Base-by-base conservation (phyloP, 2,797 vertebrate species). In the Pseudotriccus pelzelni region DNA sequence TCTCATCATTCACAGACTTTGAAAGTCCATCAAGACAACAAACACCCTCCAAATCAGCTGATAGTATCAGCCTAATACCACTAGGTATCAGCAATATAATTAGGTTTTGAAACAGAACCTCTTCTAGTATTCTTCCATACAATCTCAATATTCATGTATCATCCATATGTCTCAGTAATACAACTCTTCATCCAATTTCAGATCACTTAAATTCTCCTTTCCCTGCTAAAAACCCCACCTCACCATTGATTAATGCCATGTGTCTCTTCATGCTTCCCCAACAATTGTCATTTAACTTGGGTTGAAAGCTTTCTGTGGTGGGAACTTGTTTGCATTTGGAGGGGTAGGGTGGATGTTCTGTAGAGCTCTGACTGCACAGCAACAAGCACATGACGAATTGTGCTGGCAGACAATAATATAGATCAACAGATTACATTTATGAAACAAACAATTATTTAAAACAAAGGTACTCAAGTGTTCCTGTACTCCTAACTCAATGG, bases 391-490 rank as follows among this genome's bases (percentile, higher is more conserved):
- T 30, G 66, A 91, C 4, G 5, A 94, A 85, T 79, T 20, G 39
- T 30, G 34, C 50, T 79, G 50, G 43, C 47, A 87, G 39, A 66
- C 39, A 84, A 5, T 47, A 77, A 59, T 66, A 68, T 0, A 93
- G 87, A 92, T 80, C n/a, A 64, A 82, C 10, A 89, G 89, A 93
- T 84, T 47, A 91, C 46, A 86, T 87, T 91, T 86, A 78, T 5
- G 5, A 94, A 93, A 75, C 46, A 60, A 68, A 70, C 32, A n/a
- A n/a, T 52, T 91, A 76, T 52, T 92, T 94, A 75, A 95, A 95
- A 82, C 50, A 91, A 88, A 94, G 32, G 27, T 76, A 75, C 41
- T 63, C 49, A 80, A 90, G 73, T 37, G 53, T 32, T 91, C 39
- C 72, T 74, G 53, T 84, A 90, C 27, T 50, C 36, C 60, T 47